Percentiles rank a stretch among this genome's conserved stretches.
Conservation (phyloP, 2,113 vertebrate genomes). For the Pavo muticus region DNA sequence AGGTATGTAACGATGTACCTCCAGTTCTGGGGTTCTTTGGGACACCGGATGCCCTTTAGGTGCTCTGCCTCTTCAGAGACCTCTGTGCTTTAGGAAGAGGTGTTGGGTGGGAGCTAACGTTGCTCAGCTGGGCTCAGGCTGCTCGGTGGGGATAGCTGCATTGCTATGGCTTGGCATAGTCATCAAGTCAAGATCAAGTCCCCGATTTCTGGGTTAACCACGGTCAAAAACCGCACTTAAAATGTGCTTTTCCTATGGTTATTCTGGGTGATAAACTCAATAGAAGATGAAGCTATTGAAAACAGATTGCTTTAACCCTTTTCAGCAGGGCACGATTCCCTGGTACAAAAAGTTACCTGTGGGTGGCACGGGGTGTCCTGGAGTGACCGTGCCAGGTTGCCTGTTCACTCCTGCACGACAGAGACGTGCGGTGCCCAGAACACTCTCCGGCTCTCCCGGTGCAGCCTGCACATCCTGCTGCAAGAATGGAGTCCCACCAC, state of each 20-base stretch:
- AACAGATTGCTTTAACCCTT: neutral
- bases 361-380: neutral
- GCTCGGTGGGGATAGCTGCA: neutral
- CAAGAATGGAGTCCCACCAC: too few relatives aligned
- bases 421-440: neutral
- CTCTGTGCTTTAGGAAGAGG: neutral
- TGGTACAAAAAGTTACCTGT: neutral
- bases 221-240: neutral
- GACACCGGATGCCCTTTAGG: neutral
- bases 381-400: too few relatives aligned
- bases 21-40: neutral
- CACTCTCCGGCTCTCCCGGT: neutral
- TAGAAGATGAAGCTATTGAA: neutral
- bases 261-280: neutral
- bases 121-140: neutral
- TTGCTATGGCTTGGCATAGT: neutral
- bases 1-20: neutral
- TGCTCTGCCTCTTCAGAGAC: neutral
- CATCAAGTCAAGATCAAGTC: neutral
- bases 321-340: neutral
- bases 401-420: neutral
- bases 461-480: neutral
- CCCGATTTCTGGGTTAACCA: neutral
- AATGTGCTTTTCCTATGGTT: neutral
- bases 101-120: rapidly evolving